phyloP scores from a whole-genome alignment of 2,888 invertebrate species.

The Epinotia nisella region DNA sequence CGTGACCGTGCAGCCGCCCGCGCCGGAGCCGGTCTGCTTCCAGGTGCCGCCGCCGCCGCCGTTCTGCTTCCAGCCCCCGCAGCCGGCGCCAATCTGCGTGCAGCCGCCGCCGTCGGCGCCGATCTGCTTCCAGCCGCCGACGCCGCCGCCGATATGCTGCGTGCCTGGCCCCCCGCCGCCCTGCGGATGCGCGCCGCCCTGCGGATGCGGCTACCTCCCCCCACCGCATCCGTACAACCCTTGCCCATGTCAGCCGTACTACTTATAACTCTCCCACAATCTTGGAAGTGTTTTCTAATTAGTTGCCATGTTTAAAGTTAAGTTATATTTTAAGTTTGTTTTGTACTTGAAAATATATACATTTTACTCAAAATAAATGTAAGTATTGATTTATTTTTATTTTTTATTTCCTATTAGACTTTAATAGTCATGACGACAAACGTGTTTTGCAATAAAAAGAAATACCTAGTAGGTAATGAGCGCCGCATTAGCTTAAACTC shows the following conservation, averaged over 20 bases:
- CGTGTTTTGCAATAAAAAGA: constrained; percentile 10
- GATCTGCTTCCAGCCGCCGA: constrained; percentile 67
- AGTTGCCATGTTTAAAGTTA: constrained; percentile 18
- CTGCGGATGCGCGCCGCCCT: constrained; percentile 50
- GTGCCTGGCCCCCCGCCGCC: constrained; percentile 53
- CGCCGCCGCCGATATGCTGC: constrained; percentile 60
- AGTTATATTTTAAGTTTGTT: constrained; percentile 5
- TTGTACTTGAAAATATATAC: constrained; percentile 9
- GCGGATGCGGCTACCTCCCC: constrained; percentile 47
- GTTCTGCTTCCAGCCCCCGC: constrained; percentile 61
- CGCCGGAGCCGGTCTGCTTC: constrained; percentile 67
- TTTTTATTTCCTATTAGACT: constrained; percentile 1
- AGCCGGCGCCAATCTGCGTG: constrained; percentile 61
- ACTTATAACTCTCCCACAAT: constrained; percentile 50
- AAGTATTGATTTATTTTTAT: too few species aligned
- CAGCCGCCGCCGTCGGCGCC: constrained; percentile 71
- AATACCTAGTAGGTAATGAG: neutral
- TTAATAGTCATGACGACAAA: neutral
- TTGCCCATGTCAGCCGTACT: constrained; percentile 50
- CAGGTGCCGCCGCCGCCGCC: constrained; percentile 69
- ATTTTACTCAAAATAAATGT: neutral
- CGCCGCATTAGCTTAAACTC: neutral
- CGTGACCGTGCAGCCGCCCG: constrained; percentile 70
- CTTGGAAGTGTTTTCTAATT: constrained; percentile 15
- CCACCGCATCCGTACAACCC: constrained; percentile 46